A percentile compares a stretch with the other conserved stretches of the same genome.
Conservation (phyloP, 2,888 invertebrate genomes). For the Sarcophaga variegata region DNA sequence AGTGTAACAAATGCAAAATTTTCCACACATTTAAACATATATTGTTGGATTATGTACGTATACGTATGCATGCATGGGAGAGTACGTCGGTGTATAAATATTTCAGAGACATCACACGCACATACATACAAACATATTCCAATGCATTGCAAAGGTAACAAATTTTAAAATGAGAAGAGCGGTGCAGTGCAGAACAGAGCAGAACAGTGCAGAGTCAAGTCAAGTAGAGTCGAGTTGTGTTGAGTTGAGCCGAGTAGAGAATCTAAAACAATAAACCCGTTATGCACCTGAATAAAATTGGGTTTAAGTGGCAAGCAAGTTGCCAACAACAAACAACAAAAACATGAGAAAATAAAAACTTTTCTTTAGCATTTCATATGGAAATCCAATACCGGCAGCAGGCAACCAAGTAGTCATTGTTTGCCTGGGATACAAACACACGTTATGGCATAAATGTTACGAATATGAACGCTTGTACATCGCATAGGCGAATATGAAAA, state of each 20-base stretch:
- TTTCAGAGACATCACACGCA: constrained; percentile 3
- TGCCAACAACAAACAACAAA: constrained; percentile 8
- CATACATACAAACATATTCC: not conserved
- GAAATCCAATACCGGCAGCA: constrained; percentile 1
- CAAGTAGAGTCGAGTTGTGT: constrained; percentile 11
- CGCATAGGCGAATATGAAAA: not conserved
- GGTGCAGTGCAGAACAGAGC: constrained; percentile 14
- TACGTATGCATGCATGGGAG: not conserved
- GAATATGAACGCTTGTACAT: constrained; percentile 23
- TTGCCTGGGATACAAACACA: not conserved
- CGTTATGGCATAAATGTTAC: constrained; percentile 41
- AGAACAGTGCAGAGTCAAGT: constrained; percentile 27
- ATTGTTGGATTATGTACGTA: constrained; percentile 71
- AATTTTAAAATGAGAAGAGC: not conserved
- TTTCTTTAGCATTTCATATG: constrained; percentile 27
- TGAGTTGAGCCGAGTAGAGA: constrained; percentile 40
- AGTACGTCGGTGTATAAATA: constrained; percentile 11
- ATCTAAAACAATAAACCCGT: constrained; percentile 69
- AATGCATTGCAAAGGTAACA: not conserved
- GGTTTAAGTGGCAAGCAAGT: constrained; percentile 67
- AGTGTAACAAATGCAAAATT: constrained; percentile 75
- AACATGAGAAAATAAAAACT: not conserved
- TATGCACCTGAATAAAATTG: constrained; percentile 68
- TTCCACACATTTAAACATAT: constrained; percentile 80
- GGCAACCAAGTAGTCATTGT: not conserved